phyloP scores from a whole-genome alignment of 2,113 vertebrate species.

The Microcebus griseorufus region DNA sequence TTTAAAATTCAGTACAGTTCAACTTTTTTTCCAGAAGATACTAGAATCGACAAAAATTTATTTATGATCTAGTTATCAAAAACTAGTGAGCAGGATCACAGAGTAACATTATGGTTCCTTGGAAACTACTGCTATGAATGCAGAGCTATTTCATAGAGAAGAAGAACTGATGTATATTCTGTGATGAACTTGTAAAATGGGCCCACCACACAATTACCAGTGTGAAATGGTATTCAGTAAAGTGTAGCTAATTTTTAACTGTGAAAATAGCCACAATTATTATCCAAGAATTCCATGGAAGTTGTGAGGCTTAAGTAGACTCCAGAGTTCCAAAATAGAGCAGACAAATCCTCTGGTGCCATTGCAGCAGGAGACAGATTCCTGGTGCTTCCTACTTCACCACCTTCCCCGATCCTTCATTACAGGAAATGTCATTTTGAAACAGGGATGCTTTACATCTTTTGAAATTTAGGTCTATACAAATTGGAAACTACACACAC shows the following conservation, averaged over 20 bases:
- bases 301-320: not conserved
- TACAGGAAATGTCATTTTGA: not conserved
- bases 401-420: not conserved
- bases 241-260: not conserved
- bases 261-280: not conserved
- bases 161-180: accelerated
- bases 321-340: not conserved
- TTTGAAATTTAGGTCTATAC: not conserved
- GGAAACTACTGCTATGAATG: not conserved
- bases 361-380: not conserved
- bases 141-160: not conserved
- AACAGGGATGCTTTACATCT: not conserved
- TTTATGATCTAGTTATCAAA: not conserved
- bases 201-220: not conserved
- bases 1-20: not conserved
- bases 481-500: not conserved
- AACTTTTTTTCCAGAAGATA: not conserved
- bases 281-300: not conserved
- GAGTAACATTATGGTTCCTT: not conserved
- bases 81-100: not conserved
- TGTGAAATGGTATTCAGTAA: not conserved
- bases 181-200: not conserved
- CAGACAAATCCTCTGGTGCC: not conserved
- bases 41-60: not conserved
- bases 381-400: not conserved